Conservation (phyloP, 2,797 vertebrate genomes). For the Alectoris magna region DNA sequence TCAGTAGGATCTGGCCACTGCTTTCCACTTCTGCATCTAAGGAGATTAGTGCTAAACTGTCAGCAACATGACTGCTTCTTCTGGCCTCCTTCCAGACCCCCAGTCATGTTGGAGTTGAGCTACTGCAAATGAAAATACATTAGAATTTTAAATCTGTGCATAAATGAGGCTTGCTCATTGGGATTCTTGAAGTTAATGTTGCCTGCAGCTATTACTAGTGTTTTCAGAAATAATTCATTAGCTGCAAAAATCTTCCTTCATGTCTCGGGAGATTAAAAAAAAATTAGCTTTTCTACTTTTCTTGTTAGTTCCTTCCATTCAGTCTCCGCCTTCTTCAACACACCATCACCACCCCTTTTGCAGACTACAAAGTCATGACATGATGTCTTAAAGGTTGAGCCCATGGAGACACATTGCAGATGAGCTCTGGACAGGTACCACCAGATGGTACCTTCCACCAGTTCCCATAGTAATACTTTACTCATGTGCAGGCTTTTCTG, state of each 20-base stretch:
- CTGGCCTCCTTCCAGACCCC: conserved; percentile 44
- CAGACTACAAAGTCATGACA: background rate
- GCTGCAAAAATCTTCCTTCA: conserved; percentile 24
- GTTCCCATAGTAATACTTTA: background rate
- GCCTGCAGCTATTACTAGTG: conserved; percentile 45
- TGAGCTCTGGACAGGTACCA: background rate
- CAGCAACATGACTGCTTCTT: background rate
- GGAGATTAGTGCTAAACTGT: background rate
- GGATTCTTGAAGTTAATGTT: conserved; percentile 47
- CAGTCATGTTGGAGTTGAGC: conserved; percentile 24
- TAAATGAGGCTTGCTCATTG: conserved; percentile 48
- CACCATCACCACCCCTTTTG: background rate
- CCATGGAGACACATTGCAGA: background rate
- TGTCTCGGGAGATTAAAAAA: conserved; percentile 6
- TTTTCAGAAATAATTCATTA: conserved; percentile 70
- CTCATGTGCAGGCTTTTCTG: background rate
- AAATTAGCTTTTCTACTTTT: background rate
- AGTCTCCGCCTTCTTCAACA: background rate
- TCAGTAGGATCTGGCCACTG: background rate
- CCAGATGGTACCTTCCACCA: background rate
- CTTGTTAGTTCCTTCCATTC: background rate
- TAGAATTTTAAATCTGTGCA: conserved; percentile 38
- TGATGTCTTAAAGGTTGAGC: background rate
- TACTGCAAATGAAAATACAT: conserved; percentile 49
- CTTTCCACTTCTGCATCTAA: background rate